These are phyloP conservation scores for Scaptomyza caliginosa DNA, from an alignment of 2,888 invertebrate species.

Conservation along the genomic window DNA sequence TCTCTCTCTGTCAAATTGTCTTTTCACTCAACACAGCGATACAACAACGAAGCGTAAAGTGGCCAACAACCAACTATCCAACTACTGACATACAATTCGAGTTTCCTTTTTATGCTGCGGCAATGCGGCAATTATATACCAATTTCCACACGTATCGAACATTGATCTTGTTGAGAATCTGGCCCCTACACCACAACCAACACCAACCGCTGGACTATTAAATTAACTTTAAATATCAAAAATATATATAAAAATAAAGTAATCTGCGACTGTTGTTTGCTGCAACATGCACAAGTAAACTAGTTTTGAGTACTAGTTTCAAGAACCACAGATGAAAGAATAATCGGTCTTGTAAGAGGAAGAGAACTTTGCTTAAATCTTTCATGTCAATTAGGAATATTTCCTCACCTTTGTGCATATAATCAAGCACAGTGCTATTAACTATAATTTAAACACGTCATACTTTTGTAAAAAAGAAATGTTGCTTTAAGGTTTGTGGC, in stretches of 20 bases:
- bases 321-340: no score
- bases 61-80: background rate
- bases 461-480: conserved; percentile 38
- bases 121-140: conserved; percentile 73
- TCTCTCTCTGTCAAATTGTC: conserved; percentile 12
- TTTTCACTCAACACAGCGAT: conserved; percentile 55
- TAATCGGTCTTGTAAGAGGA: no score
- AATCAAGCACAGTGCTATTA: no score
- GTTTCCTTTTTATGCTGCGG: conserved; percentile 60
- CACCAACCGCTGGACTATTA: conserved; percentile 26
- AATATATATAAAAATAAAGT: background rate
- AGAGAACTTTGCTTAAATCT: no score
- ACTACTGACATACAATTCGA: conserved; percentile 58
- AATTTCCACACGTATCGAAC: conserved; percentile 78
- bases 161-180: conserved; percentile 68
- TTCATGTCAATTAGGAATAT: no score
- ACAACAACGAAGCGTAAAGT: background rate
- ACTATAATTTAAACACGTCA: no score
- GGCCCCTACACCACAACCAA: background rate
- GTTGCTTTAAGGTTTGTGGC: conserved; percentile 46
- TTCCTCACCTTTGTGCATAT: no score
- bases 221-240: conserved; percentile 49
- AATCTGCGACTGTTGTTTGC: no score
- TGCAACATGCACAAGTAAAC: no score
- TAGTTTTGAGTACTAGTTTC: no score